Percentiles rank a stretch among this genome's conserved stretches.
These are phyloP conservation scores for Hydrolagus colliei DNA, from an alignment of 2,797 vertebrate genomes.

Conservation along the genomic window DNA sequence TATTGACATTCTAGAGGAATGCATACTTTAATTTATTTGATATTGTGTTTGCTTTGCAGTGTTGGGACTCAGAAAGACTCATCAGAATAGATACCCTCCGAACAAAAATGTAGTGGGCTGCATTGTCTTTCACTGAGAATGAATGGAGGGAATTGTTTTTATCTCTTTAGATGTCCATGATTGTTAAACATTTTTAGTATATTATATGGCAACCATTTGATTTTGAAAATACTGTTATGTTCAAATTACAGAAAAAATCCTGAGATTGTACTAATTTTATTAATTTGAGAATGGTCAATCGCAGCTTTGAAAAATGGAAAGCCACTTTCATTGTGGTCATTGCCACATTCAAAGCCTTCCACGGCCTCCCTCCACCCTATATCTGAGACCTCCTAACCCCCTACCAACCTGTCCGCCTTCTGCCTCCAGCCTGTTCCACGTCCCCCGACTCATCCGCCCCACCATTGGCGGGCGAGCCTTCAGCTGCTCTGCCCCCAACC, in stretches of 20 bases:
- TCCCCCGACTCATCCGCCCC: no score
- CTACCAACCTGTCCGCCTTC: no score
- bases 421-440: no score
- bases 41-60: background rate
- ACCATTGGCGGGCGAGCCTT: no score
- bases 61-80: background rate
- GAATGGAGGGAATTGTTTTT: background rate
- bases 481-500: no score
- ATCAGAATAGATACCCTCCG: background rate
- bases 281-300: background rate
- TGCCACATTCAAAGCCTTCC: no score
- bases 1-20: background rate
- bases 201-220: background rate
- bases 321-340: background rate
- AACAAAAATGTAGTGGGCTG: background rate
- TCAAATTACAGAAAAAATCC: no score
- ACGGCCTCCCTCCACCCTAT: no score
- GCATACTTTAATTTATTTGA: background rate
- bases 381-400: no score
- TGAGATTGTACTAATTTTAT: background rate
- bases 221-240: background rate
- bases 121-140: background rate
- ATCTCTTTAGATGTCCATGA: background rate
- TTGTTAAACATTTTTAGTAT: no score
- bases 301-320: background rate